Conservation (phyloP, 2,113 vertebrate genomes). For the Reinhardtius hippoglossoides region DNA sequence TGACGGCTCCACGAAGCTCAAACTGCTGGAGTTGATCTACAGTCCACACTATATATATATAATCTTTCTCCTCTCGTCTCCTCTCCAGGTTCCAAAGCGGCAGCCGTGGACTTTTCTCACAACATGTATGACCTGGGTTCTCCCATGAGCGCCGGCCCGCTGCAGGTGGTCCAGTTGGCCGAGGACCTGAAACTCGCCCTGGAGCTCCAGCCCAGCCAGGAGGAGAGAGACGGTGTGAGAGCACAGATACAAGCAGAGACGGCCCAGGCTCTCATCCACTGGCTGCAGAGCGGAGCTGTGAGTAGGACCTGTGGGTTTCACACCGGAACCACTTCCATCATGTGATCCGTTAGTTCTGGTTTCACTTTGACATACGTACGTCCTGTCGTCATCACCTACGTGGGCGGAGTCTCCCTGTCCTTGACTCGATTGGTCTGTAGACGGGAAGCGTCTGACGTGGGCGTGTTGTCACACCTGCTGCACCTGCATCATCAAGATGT, state of each 20-base stretch:
- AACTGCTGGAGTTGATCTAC: too few species aligned
- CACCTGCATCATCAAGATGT: too few species aligned
- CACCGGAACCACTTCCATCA: too few species aligned
- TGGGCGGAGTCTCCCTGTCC: too few species aligned
- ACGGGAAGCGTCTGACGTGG: too few species aligned
- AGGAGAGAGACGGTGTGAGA: conserved; percentile 84
- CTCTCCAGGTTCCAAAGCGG: conserved; percentile 87
- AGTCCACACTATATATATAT: too few species aligned
- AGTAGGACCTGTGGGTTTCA: conserved; percentile 64
- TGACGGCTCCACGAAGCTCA: too few species aligned
- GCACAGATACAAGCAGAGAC: conserved; percentile 88
- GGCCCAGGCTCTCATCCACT: conserved; percentile 84
- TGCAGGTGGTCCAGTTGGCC: conserved; percentile 91
- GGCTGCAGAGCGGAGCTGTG: conserved; percentile 89
- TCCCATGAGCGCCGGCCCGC: conserved; percentile 82
- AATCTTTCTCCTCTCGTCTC: not conserved
- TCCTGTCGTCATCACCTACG: too few species aligned
- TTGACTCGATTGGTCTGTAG: too few species aligned
- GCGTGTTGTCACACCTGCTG: too few species aligned
- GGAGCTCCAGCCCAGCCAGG: conserved; percentile 86
- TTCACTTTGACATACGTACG: too few species aligned
- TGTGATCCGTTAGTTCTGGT: too few species aligned
- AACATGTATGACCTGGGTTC: conserved; percentile 86
- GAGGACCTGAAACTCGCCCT: conserved; percentile 91
- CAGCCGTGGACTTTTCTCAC: conserved; percentile 83